These are phyloP conservation scores for Bombus pyrosoma DNA, from an alignment of 1,140 invertebrate species.

Conservation along the genomic window DNA sequence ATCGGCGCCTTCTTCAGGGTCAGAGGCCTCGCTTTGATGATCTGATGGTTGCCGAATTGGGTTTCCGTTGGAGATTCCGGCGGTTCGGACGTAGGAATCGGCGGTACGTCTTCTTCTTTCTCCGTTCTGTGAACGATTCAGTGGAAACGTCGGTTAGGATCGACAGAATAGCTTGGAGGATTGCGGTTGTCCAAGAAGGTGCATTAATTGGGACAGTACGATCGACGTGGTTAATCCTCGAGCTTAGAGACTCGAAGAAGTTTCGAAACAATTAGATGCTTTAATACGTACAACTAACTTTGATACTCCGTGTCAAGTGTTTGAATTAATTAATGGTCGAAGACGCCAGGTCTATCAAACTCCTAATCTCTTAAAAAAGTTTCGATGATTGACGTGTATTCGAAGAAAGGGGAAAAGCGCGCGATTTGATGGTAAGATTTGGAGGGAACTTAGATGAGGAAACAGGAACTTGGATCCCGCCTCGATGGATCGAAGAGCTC, in stretches of 20 bases:
- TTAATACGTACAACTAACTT: not conserved
- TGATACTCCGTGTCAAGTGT: not conserved
- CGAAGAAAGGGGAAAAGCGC: not conserved
- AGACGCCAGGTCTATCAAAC: not conserved
- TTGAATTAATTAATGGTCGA: not conserved
- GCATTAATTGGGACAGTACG: not conserved
- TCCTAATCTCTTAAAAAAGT: too few relatives aligned
- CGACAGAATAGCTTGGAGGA: not conserved
- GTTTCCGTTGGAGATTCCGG: constrained; percentile 80
- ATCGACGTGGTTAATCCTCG: not conserved
- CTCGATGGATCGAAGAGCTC: constrained; percentile 71
- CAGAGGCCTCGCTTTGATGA: constrained; percentile 91
- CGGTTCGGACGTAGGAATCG: constrained; percentile 79
- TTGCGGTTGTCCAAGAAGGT: too few relatives aligned
- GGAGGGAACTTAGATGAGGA: constrained; percentile 18
- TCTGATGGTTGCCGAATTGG: constrained; percentile 80
- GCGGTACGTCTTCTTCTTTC: constrained; percentile 80
- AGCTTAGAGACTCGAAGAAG: not conserved
- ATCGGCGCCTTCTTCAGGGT: constrained; percentile 90
- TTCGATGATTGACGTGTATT: not conserved
- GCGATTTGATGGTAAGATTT: not conserved
- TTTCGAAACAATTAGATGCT: not conserved
- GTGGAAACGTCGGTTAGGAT: not conserved
- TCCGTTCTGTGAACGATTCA: constrained; percentile 68
- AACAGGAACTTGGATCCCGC: constrained; percentile 42